A percentile compares a stretch with the other conserved stretches of the same genome.
These are phyloP conservation scores for Propithecus deckenii DNA, from an alignment of 2,797 vertebrate species.

Conservation along the genomic window DNA sequence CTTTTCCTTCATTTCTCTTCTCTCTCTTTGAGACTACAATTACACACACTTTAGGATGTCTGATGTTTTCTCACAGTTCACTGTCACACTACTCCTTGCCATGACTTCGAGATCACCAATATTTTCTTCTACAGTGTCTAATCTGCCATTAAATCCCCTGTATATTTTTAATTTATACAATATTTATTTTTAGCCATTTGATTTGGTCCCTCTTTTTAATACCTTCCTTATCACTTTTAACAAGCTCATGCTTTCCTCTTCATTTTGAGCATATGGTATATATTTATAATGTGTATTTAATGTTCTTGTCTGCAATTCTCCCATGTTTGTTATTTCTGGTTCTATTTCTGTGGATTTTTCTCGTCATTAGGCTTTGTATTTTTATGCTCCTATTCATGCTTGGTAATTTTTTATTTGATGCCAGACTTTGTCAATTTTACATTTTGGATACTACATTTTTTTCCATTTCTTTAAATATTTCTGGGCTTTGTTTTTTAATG, in stretches of 20 bases:
- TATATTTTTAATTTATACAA: background rate
- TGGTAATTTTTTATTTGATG: background rate
- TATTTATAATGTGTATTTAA: background rate
- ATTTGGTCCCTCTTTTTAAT: background rate
- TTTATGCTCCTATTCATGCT: background rate
- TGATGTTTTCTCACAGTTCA: background rate
- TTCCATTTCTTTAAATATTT: background rate
- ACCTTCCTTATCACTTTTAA: background rate
- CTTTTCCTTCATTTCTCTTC: background rate
- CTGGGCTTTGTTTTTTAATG: background rate
- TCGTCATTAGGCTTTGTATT: background rate
- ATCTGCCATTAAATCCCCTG: background rate
- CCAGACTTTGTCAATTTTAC: background rate
- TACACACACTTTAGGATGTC: background rate
- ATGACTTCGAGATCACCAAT: background rate
- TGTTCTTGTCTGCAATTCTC: background rate
- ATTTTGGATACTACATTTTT: background rate
- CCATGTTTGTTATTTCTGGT: background rate
- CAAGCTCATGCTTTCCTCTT: background rate
- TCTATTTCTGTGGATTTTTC: slow-evolving; percentile 1
- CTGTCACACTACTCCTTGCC: background rate
- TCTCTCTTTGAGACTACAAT: background rate
- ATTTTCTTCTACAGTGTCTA: background rate
- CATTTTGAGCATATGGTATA: background rate
- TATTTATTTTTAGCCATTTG: background rate